Evolutionary conservation across 2,113 vertebrate species (phyloP), one percentile per base, ranked within the genome.

Genomic region (Seriola aureovittata): DNA sequence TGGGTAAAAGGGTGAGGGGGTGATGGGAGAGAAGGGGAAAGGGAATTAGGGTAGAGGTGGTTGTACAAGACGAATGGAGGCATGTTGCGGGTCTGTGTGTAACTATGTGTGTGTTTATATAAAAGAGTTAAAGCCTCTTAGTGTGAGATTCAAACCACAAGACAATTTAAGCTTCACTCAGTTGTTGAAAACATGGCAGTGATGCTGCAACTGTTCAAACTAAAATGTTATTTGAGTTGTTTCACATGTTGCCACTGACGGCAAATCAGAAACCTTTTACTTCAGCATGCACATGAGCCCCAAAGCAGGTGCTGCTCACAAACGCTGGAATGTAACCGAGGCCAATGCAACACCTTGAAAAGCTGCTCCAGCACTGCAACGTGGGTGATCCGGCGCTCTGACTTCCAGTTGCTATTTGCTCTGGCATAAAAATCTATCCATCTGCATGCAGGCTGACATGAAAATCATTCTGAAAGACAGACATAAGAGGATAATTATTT

Each of bases 1-100:
- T 36, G 71, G 82, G 82, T 84, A 63, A 83, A 85, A 74, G 67
- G 83, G 60, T 85, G 76, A 83, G 44, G 36, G 77, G 74, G 63
- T 25, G 74, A 36, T 11, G 62, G 21, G 58, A 34, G 75, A 57
- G 29, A 25, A 76, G 36, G 29, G 36, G 57, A 78, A 48, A 78
- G 62, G 77, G 64, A 59, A 81, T 54, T 52, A 42, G 40, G 36
- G 13, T 48, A 75, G 77, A 79, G 32, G 36, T 65, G 40, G 38
- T 38, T 74, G 46, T 38, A 59, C 21, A 46, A 62, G 38, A 62
- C 8, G 57, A 73, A 21, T 38, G 29, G 11, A 68, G 70, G n/a
- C 44, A 21, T 32, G 50, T 42, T 71, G 50, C 5, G 50, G n/a
- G 38, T 71, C 23, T 67, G 62, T 40, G 34, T 69, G 70, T 4